These are phyloP conservation scores for Valencia hispanica DNA, from an alignment of 2,797 vertebrate genomes.

Conservation along the genomic window DNA sequence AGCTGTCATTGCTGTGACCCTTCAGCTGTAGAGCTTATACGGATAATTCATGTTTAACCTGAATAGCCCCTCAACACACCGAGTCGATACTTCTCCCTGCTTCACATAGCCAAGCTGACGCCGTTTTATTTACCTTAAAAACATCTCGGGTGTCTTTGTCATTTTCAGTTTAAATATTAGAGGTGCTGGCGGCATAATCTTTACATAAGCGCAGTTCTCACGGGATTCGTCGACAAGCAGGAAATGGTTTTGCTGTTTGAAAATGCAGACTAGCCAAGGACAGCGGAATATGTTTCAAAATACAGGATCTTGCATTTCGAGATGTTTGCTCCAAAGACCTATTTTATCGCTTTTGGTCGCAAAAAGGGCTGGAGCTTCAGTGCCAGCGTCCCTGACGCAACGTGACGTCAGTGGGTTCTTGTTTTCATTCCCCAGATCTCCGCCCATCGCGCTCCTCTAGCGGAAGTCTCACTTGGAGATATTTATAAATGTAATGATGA, in stretches of 20 bases:
- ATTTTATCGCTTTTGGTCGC: constrained; percentile 43
- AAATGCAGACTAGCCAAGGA: neutral
- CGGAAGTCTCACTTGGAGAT: neutral
- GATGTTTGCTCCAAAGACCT: constrained; percentile 22
- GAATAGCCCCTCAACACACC: constrained; percentile 50
- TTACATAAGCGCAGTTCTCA: constrained; percentile 23
- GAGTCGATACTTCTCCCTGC: constrained; percentile 15
- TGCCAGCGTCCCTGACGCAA: constrained; percentile 60
- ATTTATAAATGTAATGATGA: neutral
- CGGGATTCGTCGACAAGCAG: constrained; percentile 7
- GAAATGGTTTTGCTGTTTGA: neutral
- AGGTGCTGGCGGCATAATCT: constrained; percentile 22
- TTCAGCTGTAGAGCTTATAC: constrained; percentile 71
- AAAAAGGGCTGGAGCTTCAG: constrained; percentile 53
- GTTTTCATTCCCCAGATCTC: constrained; percentile 65
- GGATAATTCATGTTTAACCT: constrained; percentile 79
- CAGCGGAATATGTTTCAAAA: neutral
- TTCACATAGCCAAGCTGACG: neutral
- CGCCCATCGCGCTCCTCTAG: constrained; percentile 40
- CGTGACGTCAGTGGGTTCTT: constrained; percentile 63
- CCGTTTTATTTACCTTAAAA: neutral
- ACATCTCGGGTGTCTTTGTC: neutral
- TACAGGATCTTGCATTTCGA: neutral
- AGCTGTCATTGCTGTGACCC: constrained; percentile 86
- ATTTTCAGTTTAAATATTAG: constrained; percentile 52